These are phyloP conservation scores for Unio pictorum DNA, from an alignment of 2,888 invertebrate genomes.

Conservation along the genomic window DNA sequence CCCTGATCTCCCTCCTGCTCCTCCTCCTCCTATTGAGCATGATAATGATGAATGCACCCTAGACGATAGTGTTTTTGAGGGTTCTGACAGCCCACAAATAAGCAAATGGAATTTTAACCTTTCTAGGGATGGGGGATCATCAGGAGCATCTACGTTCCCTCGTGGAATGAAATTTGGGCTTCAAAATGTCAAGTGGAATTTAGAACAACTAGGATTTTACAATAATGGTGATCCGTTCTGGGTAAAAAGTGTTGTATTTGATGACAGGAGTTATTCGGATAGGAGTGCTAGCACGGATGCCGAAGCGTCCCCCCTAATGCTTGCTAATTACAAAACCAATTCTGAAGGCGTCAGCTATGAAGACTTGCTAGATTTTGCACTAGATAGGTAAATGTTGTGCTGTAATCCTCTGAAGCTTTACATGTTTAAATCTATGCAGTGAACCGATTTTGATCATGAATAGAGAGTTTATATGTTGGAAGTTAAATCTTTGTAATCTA, in stretches of 20 bases:
- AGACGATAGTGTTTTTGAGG: slow-evolving; percentile 51
- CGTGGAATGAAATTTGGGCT: slow-evolving; percentile 50
- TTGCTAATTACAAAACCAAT: slow-evolving; percentile 70
- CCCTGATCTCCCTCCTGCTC: slow-evolving; percentile 46
- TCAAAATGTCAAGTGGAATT: slow-evolving; percentile 54
- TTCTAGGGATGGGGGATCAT: slow-evolving; percentile 31
- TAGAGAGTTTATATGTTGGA: not conserved
- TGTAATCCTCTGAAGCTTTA: not conserved
- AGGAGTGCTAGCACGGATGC: slow-evolving; percentile 69
- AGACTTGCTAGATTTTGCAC: slow-evolving; percentile 90
- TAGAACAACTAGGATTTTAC: slow-evolving; percentile 62
- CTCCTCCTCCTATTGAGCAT: slow-evolving; percentile 42
- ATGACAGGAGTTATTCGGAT: slow-evolving; percentile 37
- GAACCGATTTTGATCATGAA: too few species aligned
- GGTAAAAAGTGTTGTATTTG: slow-evolving; percentile 54
- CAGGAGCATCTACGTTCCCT: slow-evolving; percentile 50
- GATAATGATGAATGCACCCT: slow-evolving; percentile 16
- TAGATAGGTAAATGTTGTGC: slow-evolving; percentile 75
- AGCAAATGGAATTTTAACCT: slow-evolving; percentile 23
- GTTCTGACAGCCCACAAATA: slow-evolving; percentile 11
- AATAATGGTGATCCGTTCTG: slow-evolving; percentile 65
- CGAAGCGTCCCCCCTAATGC: slow-evolving; percentile 70
- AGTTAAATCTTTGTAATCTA: not conserved
- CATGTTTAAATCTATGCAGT: not conserved
- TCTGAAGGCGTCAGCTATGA: slow-evolving; percentile 89